Conservation (phyloP, 2,888 invertebrate species). For the Meandrusa payeni region DNA sequence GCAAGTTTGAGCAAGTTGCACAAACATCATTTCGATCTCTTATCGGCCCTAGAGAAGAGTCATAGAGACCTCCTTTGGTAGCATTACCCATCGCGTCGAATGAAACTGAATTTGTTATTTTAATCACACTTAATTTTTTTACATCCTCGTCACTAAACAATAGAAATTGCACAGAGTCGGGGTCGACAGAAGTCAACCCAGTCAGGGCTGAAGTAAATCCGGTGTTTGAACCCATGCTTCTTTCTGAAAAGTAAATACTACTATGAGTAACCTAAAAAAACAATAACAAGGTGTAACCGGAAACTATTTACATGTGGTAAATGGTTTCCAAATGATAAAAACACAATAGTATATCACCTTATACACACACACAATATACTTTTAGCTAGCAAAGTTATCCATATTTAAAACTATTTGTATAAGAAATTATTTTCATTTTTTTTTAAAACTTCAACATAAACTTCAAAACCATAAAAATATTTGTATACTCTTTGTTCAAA, state of each 20-base stretch:
- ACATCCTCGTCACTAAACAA: slow-evolving; percentile 89
- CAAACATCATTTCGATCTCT: slow-evolving; percentile 86
- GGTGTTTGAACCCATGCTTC: slow-evolving; percentile 50
- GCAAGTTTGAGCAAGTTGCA: slow-evolving; percentile 86
- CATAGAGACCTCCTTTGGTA: slow-evolving; percentile 93
- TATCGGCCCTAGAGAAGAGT: slow-evolving; percentile 87
- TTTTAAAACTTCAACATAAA: no score
- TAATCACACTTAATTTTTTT: slow-evolving; percentile 88
- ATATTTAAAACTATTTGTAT: no score
- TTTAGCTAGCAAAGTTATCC: no score
- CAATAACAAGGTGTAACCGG: no score
- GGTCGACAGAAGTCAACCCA: slow-evolving; percentile 59
- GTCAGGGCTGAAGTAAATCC: slow-evolving; percentile 47
- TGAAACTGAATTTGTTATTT: slow-evolving; percentile 88
- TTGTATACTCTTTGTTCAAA: no score
- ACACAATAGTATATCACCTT: no score
- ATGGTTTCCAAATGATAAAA: no score
- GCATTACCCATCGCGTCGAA: slow-evolving; percentile 93
- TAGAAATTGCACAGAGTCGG: slow-evolving; percentile 81
- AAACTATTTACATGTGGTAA: no score
- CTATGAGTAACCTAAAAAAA: slow-evolving; percentile 12
- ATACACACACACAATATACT: no score
- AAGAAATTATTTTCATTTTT: no score
- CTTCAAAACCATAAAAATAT: no score
- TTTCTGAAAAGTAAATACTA: slow-evolving; percentile 21